Base-by-base conservation (phyloP, 2,113 vertebrate genomes). In the Mesembrinibis cayennensis region DNA sequence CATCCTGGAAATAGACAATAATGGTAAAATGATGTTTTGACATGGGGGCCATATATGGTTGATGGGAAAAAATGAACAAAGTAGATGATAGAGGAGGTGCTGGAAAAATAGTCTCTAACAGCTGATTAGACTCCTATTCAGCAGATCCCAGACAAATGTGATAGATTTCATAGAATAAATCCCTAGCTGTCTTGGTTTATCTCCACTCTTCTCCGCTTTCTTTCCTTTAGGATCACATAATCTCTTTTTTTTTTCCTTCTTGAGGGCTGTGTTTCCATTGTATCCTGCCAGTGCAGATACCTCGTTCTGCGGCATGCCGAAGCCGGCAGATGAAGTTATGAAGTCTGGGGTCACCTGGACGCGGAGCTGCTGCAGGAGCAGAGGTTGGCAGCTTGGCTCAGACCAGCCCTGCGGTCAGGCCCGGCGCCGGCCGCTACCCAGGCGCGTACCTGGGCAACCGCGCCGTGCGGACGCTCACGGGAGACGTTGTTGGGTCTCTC, bases 11-110 rank as follows among this genome's bases (percentile, higher is more conserved):
- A 84, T 13, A 95, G 77, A 74, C 93, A 96, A 70, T 94, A 92
- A 85, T 86, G 94, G 97, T 94, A 47, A 95, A 95, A 95, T 40
- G 96, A 93, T 97, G 96, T 95, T 98, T 97, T 97, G 97, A 97
- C 91, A 96, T 30, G 14, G 95, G 82, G 86, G 82, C 90, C 89
- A 7, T 92, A 27, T 50, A 71, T 45, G 87, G 87, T 18, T 95
- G 97, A 96, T 82, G 93, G 88, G 71, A 21, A 90, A 92, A 93
- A 82, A 94, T 49, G 79, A 95, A 85, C 59, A 1, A 38, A 94
- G 89, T 2, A 25, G 47, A 85, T 94, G 96, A 96, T 84, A 6
- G 89, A 98, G 95, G 93, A 93, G 92, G 78, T 23, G 49, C 79
- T 85, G 91, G 96, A 90, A 96, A 94, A 98, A 88, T 7, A 50